Conservation (phyloP, 1,140 invertebrate species). For the Euborellia annulipes region DNA sequence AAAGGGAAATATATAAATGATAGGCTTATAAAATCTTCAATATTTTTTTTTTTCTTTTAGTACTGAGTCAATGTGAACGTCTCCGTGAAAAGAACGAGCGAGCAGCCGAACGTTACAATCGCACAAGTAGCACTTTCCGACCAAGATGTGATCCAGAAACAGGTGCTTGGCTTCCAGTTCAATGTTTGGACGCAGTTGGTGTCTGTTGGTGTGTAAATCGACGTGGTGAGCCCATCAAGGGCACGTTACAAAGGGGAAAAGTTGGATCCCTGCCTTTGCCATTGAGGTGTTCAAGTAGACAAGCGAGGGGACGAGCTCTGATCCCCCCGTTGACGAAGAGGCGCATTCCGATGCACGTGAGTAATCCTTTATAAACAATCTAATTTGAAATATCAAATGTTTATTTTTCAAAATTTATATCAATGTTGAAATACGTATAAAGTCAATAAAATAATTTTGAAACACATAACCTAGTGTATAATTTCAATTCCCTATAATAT, state of each 20-base stretch:
- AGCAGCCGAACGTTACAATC: conserved; percentile 46
- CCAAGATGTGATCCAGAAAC: conserved; percentile 52
- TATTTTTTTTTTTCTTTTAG: conserved; percentile 21
- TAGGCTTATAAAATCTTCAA: conserved; percentile 4
- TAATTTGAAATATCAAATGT: no score
- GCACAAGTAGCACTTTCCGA: conserved; percentile 46
- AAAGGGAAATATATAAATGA: no score
- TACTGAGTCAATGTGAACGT: conserved; percentile 63
- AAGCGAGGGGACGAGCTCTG: conserved; percentile 33
- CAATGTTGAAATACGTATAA: no score
- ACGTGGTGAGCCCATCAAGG: conserved; percentile 61
- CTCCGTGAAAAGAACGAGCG: conserved; percentile 58
- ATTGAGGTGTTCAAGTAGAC: conserved; percentile 58
- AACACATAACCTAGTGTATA: no score
- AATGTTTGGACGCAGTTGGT: conserved; percentile 61
- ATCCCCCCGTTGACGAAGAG: no score
- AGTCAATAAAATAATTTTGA: no score
- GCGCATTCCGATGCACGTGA: no score
- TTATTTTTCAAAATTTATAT: no score
- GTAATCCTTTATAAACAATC: no score
- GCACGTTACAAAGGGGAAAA: conserved; percentile 49
- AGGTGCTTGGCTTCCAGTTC: conserved; percentile 62
- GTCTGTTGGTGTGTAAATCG: conserved; percentile 75
- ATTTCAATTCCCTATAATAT: no score
- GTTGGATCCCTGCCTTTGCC: background rate